phyloP scores from a whole-genome alignment of 2,797 vertebrate species.

The Furcifer pardalis region DNA sequence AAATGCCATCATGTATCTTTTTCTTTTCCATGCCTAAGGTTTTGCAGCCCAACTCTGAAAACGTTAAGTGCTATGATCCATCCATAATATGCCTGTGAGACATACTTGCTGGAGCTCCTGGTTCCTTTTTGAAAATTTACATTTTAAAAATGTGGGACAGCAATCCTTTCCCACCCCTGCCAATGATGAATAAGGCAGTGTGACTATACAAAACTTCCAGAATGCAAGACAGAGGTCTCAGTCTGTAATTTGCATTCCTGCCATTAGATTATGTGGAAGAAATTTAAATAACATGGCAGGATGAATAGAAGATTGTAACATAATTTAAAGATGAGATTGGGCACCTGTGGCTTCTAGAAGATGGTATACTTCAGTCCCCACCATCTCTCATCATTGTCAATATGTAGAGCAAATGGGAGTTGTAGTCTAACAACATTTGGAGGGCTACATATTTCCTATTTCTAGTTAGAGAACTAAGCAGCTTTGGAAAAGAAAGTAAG shows the following conservation, averaged over 20 bases:
- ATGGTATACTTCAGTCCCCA: neutral
- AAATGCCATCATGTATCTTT: neutral
- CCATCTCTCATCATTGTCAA: no score
- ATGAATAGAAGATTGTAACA: neutral
- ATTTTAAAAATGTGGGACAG: neutral
- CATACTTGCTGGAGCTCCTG: neutral
- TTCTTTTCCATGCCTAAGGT: fast-evolving
- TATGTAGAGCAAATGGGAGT: neutral
- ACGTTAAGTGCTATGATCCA: neutral
- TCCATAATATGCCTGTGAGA: neutral
- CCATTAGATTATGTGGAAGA: neutral
- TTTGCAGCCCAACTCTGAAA: neutral
- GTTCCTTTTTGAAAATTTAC: neutral
- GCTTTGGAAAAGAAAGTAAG: neutral
- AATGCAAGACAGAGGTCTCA: neutral
- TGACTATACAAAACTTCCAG: neutral
- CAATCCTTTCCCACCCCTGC: neutral
- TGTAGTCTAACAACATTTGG: neutral
- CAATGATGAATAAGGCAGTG: neutral
- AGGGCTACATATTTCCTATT: neutral
- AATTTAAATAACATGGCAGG: neutral
- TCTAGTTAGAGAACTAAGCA: neutral
- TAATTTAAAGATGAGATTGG: neutral
- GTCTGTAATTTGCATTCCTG: neutral
- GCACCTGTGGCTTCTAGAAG: neutral